Evolutionary conservation across 2,888 invertebrate species (phyloP), one percentile per base, ranked within the genome.

Genomic region (Lepidocyrtoides sp.): DNA sequence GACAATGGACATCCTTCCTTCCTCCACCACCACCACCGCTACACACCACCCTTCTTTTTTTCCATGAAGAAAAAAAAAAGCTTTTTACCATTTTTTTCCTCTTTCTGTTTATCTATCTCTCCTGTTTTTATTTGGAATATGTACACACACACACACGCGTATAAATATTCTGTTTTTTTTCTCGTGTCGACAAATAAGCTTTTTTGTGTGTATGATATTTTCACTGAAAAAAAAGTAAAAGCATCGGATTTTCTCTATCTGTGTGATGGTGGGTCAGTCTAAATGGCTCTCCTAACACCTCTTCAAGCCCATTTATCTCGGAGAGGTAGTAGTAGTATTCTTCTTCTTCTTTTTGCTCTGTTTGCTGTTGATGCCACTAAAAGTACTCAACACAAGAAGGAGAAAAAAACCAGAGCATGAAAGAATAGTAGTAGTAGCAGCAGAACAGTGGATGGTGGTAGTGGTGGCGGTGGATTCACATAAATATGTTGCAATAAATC

Each of bases 261-360:
- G 23, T 41, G 66, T 51, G 60, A 41, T 26, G 26, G 66, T 91
- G 85, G 92, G 93, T 93, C 93, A 93, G 89, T 92, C 86, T 93
- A 93, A 81, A 93, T 93, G 92, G 92, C 93, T 93, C 92, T 93
- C 92, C 92, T 87, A 93, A 92, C 93, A 93, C 93, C 93, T 93
- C 93, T 93, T 93, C 87, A 79, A 32, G 63, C 87, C 87, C 87
- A 87, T 87, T 87, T 87, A 87, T 87, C 87, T 87, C 87, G 36
- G 72, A 36, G 36, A n/a, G 12, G 29, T 26, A 23, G 7, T 60
- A 66, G 14, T 72, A 44, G 36, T 36, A n/a, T n/a, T n/a, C n/a
- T n/a, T n/a, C n/a, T n/a, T n/a, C n/a, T n/a, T n/a, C n/a, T n/a
- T n/a, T n/a, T n/a, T n/a, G n/a, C n/a, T n/a, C n/a, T n/a, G n/a